Evolutionary conservation across 2,113 vertebrate genomes (phyloP), one percentile per base, ranked within the genome.

Genomic region (Brachypteracias leptosomus): DNA sequence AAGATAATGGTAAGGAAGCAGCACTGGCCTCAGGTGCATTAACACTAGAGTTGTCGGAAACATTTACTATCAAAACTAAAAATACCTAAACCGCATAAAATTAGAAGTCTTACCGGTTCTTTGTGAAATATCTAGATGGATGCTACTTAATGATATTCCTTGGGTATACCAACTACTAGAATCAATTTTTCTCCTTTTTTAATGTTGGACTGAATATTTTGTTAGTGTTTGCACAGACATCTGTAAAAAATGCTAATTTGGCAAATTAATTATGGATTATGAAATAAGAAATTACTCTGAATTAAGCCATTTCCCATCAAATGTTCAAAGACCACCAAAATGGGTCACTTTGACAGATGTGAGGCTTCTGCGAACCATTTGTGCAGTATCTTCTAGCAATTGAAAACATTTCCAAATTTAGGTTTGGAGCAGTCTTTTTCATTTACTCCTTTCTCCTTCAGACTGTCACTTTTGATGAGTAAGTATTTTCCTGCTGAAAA

Each of bases 371-470:
- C 10, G 2, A 65, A 47, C 26, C n/a, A 33, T 72, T 81, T 72
- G 42, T 58, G 38, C 70, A 59, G 5, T 71, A 75, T 29, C 55
- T 75, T 78, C 63, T 25, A 88, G 38, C 47, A 74, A 57, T 1
- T 67, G 80, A 88, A 58, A 92, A 67, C 35, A 75, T 61, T 90
- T 84, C 73, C 61, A 80, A 90, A 84, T 74, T 80, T 57, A 74
- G 57, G 42, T 80, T 86, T 52, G 62, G 82, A 65, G 31, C 8
- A 81, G 52, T 75, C 73, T 40, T 76, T 88, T 89, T 84, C 61
- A 68, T 75, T 93, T 88, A 84, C 18, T 86, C 47, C 51, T 84
- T 84, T 77, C 49, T 89, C 93, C 83, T 84, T 89, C 90, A 81
- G 55, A 36, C 65, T 84, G 89, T 78, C 89, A 90, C 22, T 84